A percentile compares a stretch with the other conserved stretches of the same genome.
These are phyloP conservation scores for Callosobruchus maculatus DNA, from an alignment of 2,888 invertebrate genomes.

Conservation along the genomic window DNA sequence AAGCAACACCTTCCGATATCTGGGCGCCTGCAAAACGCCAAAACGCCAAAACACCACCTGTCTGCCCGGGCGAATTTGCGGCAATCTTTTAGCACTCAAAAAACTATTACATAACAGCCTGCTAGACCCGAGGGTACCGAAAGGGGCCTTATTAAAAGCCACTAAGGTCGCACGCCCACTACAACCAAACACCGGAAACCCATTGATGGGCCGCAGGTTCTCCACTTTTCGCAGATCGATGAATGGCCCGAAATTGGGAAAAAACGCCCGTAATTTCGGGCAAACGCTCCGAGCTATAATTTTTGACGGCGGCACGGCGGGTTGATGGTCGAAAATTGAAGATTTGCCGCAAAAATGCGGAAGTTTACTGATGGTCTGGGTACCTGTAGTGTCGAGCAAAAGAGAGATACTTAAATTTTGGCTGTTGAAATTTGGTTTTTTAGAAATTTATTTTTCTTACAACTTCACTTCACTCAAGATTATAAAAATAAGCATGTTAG, in stretches of 20 bases:
- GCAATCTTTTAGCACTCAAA: not conserved
- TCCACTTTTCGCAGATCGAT: not conserved
- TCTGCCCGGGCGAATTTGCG: not conserved
- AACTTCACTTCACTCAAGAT: too few species aligned
- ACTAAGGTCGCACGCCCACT: not conserved
- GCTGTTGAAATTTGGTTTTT: too few species aligned
- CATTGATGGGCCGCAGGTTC: not conserved
- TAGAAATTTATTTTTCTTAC: too few species aligned
- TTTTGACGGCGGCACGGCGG: not conserved
- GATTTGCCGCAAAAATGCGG: not conserved
- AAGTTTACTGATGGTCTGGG: too few species aligned
- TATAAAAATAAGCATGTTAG: too few species aligned
- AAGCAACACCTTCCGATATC: too few species aligned
- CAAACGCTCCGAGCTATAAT: not conserved
- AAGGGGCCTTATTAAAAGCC: not conserved
- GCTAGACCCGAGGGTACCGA: too few species aligned
- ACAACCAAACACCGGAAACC: not conserved
- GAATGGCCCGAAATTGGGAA: not conserved
- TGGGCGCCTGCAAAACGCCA: not conserved
- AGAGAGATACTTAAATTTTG: too few species aligned
- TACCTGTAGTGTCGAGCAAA: too few species aligned
- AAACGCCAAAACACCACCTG: not conserved
- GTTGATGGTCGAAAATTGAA: constrained; percentile 1
- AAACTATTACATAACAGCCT: not conserved
- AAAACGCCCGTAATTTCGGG: not conserved